phyloP scores from a whole-genome alignment of 2,797 vertebrate genomes.

The Takifugu ocellatus region DNA sequence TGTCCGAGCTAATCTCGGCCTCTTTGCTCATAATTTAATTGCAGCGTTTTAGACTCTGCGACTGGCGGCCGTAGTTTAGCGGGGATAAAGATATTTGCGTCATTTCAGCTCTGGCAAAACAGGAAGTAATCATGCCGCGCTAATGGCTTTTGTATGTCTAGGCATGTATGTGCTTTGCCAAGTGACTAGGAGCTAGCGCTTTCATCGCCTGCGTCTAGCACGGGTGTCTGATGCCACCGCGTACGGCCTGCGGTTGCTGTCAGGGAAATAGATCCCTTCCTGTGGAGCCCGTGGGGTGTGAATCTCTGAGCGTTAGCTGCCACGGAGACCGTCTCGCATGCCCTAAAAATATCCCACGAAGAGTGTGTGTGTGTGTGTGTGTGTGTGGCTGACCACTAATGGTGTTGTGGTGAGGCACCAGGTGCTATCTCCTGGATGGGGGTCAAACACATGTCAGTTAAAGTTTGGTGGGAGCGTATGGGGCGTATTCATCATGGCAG shows the following conservation, averaged over 20 bases:
- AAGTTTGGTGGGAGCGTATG: constrained; percentile 16
- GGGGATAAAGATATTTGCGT: constrained; percentile 23
- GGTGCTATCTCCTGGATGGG: constrained; percentile 62
- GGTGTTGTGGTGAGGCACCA: constrained; percentile 58
- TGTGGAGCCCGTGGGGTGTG: constrained; percentile 62
- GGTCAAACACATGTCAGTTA: constrained; percentile 66
- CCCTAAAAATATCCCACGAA: constrained; percentile 58
- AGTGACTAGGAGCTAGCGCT: too few species aligned
- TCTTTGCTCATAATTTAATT: constrained; percentile 41
- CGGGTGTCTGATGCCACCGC: too few species aligned
- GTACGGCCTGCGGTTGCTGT: constrained; percentile 68
- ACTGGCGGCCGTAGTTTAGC: constrained; percentile 25
- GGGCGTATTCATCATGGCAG: constrained; percentile 39
- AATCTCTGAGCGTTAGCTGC: constrained; percentile 55
- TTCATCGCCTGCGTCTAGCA: background rate
- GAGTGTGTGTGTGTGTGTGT: constrained; percentile 6
- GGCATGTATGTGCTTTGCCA: constrained; percentile 8
- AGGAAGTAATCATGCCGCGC: background rate
- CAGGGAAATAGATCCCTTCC: constrained; percentile 80
- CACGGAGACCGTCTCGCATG: constrained; percentile 43
- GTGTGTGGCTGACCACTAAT: constrained; percentile 63
- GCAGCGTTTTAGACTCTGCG: constrained; percentile 26
- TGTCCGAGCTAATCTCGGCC: constrained; percentile 36
- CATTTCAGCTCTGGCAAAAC: constrained; percentile 9
- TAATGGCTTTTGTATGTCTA: background rate